Conservation (phyloP, 2,797 vertebrate genomes). For the Rhinoraja longicauda region DNA sequence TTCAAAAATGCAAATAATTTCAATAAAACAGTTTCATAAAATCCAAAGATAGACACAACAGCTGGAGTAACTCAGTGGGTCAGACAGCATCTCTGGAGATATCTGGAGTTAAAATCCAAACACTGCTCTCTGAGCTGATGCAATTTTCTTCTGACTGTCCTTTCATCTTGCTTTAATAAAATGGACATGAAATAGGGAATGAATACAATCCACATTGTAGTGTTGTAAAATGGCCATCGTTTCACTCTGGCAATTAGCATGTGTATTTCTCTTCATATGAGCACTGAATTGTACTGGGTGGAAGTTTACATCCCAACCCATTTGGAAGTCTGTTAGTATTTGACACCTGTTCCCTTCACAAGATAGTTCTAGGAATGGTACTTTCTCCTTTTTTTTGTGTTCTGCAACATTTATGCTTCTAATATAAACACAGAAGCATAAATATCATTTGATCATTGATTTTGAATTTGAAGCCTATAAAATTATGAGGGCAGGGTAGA, state of each 20-base stretch:
- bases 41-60: no score
- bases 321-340: not conserved
- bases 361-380: not conserved
- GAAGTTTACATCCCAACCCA: not conserved
- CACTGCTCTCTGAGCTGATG: not conserved
- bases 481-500: no score
- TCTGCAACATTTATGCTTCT: not conserved
- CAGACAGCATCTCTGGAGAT: no score
- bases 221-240: not conserved
- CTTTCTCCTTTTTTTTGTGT: not conserved
- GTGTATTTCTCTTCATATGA: not conserved
- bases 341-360: not conserved
- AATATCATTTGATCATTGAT: not conserved
- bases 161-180: not conserved
- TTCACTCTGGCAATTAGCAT: not conserved
- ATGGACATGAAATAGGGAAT: not conserved
- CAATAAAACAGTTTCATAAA: no score
- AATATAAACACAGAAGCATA: constrained; percentile 10
- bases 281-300: not conserved
- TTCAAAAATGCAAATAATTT: not conserved
- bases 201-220: not conserved
- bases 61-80: no score
- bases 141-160: not conserved
- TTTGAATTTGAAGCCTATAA: no score
- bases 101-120: no score